Evolutionary conservation across 1,140 invertebrate species (phyloP).

Genomic region (Drosophila hydei): DNA sequence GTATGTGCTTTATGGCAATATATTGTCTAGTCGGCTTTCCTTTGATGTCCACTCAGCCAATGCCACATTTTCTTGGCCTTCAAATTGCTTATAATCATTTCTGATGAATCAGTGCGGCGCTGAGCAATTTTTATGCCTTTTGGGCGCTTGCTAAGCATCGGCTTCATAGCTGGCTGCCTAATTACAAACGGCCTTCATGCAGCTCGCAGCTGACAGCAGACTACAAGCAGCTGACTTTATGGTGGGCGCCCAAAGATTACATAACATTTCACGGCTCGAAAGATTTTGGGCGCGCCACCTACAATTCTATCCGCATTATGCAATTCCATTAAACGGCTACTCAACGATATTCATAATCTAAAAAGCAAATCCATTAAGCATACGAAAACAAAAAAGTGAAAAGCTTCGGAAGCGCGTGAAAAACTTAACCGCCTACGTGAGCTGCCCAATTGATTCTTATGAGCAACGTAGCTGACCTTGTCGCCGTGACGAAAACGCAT

Average conservation of each 20-base stretch:
- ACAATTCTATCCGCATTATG: conserved; percentile 40
- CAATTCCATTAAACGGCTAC: conserved; percentile 29
- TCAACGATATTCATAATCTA: conserved; percentile 39
- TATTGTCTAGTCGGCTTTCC: conserved; percentile 32
- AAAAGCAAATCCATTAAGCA: conserved; percentile 24
- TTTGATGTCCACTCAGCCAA: conserved; percentile 34
- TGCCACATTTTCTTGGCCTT: conserved; percentile 30
- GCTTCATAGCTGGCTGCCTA: conserved; percentile 53
- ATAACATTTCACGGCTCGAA: conserved; percentile 68
- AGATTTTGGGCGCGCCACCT: conserved; percentile 65
- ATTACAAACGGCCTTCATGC: conserved; percentile 55
- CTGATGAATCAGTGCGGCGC: conserved; percentile 32
- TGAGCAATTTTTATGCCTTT: conserved; percentile 24
- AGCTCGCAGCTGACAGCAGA: conserved; percentile 27
- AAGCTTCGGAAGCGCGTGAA: conserved; percentile 60
- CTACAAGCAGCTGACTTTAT: conserved; percentile 3
- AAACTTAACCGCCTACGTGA: conserved; percentile 43
- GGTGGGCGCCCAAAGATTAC: conserved; percentile 31
- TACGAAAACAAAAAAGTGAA: conserved; percentile 49
- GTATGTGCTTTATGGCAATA: conserved; percentile 24
- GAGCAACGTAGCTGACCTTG: conserved; percentile 53
- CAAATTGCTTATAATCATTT: conserved; percentile 10
- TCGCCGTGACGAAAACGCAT: conserved; percentile 35
- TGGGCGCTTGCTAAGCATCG: conserved; percentile 28
- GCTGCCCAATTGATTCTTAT: conserved; percentile 40